Evolutionary conservation across 2,797 vertebrate species (phyloP).

Genomic region (Xyrichtys novacula): DNA sequence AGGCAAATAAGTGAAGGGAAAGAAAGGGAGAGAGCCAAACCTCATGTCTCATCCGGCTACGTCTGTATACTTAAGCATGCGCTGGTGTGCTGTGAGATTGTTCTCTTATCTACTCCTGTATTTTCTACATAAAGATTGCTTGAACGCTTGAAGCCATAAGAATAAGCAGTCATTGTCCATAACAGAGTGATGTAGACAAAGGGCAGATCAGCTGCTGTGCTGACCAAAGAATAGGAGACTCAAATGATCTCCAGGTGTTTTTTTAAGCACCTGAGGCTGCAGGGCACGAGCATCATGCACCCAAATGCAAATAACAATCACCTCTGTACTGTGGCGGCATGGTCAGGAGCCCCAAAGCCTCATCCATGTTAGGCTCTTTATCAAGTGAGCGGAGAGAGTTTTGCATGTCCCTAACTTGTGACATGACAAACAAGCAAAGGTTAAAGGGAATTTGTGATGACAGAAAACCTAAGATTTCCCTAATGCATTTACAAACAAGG

Average conservation of each 20-base stretch:
- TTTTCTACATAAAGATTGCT: conserved; percentile 8
- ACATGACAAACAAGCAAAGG: conserved; percentile 56
- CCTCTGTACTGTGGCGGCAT: conserved; percentile 62
- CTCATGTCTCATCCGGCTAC: conserved; percentile 7
- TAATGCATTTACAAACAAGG: conserved; percentile 68
- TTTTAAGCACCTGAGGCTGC: conserved; percentile 67
- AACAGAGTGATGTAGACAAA: conserved; percentile 22
- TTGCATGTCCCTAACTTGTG: conserved; percentile 76
- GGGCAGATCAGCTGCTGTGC: conserved; percentile 31
- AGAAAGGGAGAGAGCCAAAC: conserved; percentile 30
- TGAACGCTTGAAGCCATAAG: conserved; percentile 12
- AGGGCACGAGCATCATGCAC: conserved; percentile 68
- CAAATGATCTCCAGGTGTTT: conserved; percentile 82
- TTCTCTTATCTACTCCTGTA: conserved; percentile 34
- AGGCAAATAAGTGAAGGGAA: conserved; percentile 81
- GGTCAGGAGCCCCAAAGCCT: conserved; percentile 60
- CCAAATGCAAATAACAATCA: conserved; percentile 83
- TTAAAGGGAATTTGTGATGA: conserved; percentile 61
- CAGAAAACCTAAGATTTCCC: conserved; percentile 72
- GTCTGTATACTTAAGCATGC: conserved; percentile 11
- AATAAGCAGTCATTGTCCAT: conserved; percentile 32
- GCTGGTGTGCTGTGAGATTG: not conserved
- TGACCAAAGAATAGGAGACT: conserved; percentile 68
- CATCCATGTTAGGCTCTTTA: conserved; percentile 51
- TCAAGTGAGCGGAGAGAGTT: conserved; percentile 52